Evolutionary conservation across 2,888 invertebrate genomes (phyloP), one percentile per base, ranked within the genome.

Genomic region (Aporophyla lueneburgensis): DNA sequence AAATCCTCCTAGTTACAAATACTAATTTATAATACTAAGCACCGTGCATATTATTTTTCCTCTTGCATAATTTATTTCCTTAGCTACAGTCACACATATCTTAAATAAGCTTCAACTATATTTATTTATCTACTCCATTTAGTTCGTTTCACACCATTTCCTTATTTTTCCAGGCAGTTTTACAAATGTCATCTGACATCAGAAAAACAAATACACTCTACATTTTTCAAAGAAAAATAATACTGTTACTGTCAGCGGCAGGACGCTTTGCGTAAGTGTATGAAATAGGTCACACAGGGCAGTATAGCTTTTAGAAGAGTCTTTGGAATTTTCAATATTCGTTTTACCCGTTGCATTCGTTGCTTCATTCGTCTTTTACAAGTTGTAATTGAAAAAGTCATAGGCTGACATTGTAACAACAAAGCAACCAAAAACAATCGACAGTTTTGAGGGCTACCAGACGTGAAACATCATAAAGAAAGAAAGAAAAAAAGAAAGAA

Each of bases 181-280:
- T 33, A 56, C 61, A 67, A 67, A 62, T 81, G 51, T 67, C 62
- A 56, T 7, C 40, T 33, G 81, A 51, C 78, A 56, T 75, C 51
- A 67, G 9, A 33, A 62, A 71, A n/a, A 81, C 21, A 74, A 67
- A 67, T 43, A 75, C 21, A 53, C 73, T 78, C 5, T 54, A n/a
- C 10, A 67, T 81, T 74, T 81, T 56, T 46, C 14, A 65, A 43
- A 61, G 33, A 43, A 72, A 71, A 71, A 59, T 67, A 71, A 67
- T 56, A 49, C 21, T 49, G 12, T 27, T 33, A 21, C 49, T 43
- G 74, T 70, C 74, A 59, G 43, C n/a, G 54, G 24, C 68, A 83
- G 66, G 5, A 69, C 49, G 27, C 14, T 67, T 62, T 61, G 56
- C 27, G 53, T 77, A 67, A 69, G 43, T 66, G 24, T 33, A 33